Evolutionary conservation across 2,797 vertebrate genomes (phyloP).

Genomic region (Anas georgica): DNA sequence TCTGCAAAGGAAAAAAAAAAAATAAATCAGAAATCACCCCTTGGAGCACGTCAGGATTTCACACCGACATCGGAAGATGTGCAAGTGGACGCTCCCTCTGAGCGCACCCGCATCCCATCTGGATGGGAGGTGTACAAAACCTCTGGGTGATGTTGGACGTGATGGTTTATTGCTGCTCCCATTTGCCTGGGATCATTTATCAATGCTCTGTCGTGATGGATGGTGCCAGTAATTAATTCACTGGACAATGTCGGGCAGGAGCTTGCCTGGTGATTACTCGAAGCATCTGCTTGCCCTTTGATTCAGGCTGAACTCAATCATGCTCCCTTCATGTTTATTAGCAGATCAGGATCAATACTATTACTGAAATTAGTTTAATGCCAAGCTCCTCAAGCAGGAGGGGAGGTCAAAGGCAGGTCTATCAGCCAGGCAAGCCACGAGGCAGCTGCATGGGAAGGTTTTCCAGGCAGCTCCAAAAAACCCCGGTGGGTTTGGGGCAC

Average conservation of each 20-base stretch:
- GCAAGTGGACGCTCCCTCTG: neutral
- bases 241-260: rapidly evolving
- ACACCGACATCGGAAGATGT: rapidly evolving
- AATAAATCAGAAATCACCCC: neutral
- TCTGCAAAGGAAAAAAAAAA: conserved; percentile 75
- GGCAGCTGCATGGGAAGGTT: neutral
- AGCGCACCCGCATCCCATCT: neutral
- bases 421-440: rapidly evolving
- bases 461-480: neutral
- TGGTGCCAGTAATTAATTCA: neutral
- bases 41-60: rapidly evolving
- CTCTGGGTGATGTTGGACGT: neutral
- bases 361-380: neutral
- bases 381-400: neutral
- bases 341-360: neutral
- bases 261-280: neutral
- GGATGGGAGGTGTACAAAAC: neutral
- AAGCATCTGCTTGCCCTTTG: neutral
- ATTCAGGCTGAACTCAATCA: neutral
- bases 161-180: neutral
- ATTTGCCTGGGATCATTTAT: neutral
- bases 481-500: too few species aligned
- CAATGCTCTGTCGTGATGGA: rapidly evolving
- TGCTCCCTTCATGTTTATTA: rapidly evolving
- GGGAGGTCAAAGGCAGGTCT: neutral